Base-by-base conservation (phyloP, 2,113 vertebrate genomes). In the Apodemus speciosus region DNA sequence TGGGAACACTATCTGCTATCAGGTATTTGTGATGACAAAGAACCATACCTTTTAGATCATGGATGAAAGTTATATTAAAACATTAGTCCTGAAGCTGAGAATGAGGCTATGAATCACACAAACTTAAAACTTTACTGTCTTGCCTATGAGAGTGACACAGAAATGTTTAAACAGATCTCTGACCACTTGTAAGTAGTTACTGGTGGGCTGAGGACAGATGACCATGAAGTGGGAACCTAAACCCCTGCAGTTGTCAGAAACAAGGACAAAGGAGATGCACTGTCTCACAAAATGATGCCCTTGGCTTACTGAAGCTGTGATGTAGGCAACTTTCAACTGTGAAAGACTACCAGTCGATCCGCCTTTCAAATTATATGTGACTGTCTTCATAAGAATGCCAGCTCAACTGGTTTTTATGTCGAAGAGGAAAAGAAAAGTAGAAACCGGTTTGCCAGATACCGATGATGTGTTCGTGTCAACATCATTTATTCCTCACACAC, bases 11-110 rank as follows among this genome's bases (percentile, higher is more conserved):
- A 83, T 77, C 85, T 38, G 25, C 76, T 90, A 69, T 66, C 62
- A 71, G 85, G 53, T 85, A 77, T 90, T 94, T 90, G 86, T 94
- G 68, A 93, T 95, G 88, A 86, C 90, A 94, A 92, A 51, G 62
- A 92, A 91, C 85, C 64, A 85, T 92, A 93, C 46, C 9, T 91
- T 95, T 88, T 93, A 83, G 90, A 96, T 95, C 69, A 46, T 71
- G 69, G 72, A 90, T 96, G 66, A 95, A 95, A 93, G 90, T 94
- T 58, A 90, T 85, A 88, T 94, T 92, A 71, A 93, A 91, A 84
- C 62, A 88, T 95, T 79, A 75, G 9, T 49, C 88, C 86, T 90
- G 2, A 90, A 94, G 79, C 93, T 95, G 77, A 35, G 94, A 97
- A 95, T 90, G 85, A 94, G 92, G 72, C 93, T 88, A 69, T 79